Evolutionary conservation across 2,888 invertebrate species (phyloP).

Genomic region (Caradrina clavipalpis): DNA sequence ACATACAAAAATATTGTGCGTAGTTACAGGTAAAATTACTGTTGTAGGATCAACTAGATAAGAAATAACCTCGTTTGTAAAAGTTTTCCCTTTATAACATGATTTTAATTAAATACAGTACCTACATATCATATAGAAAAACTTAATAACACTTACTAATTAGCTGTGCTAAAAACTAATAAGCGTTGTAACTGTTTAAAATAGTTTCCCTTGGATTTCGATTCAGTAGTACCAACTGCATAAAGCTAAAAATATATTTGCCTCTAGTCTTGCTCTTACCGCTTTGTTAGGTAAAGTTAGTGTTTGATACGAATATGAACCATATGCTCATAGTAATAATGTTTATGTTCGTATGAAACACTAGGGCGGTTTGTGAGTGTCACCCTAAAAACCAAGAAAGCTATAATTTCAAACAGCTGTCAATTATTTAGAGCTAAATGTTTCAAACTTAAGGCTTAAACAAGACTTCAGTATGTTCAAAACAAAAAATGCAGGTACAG

Average conservation of each 20-base stretch:
- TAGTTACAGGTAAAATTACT: constrained; percentile 11
- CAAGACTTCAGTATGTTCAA: neutral
- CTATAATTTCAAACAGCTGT: neutral
- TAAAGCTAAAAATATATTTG: neutral
- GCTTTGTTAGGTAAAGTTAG: too few relatives aligned
- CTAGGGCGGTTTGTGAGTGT: neutral
- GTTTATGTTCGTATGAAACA: neutral
- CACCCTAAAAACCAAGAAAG: too few relatives aligned
- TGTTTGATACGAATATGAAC: neutral
- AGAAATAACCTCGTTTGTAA: constrained; percentile 26
- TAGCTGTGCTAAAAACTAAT: neutral
- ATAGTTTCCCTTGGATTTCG: neutral
- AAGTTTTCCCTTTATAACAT: constrained; percentile 20
- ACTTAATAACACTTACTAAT: constrained; percentile 5
- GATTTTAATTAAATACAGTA: constrained; percentile 5
- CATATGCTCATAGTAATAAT: neutral
- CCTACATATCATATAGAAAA: constrained; percentile 40
- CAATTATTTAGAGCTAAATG: neutral
- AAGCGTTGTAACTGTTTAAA: neutral
- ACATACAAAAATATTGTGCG: constrained; percentile 14
- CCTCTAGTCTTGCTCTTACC: neutral
- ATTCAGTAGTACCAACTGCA: neutral
- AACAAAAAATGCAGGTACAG: neutral
- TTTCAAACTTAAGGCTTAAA: neutral
- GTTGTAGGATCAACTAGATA: constrained; percentile 21